These are phyloP conservation scores for Xylota segnis DNA, from an alignment of 2,888 invertebrate species.

Conservation along the genomic window DNA sequence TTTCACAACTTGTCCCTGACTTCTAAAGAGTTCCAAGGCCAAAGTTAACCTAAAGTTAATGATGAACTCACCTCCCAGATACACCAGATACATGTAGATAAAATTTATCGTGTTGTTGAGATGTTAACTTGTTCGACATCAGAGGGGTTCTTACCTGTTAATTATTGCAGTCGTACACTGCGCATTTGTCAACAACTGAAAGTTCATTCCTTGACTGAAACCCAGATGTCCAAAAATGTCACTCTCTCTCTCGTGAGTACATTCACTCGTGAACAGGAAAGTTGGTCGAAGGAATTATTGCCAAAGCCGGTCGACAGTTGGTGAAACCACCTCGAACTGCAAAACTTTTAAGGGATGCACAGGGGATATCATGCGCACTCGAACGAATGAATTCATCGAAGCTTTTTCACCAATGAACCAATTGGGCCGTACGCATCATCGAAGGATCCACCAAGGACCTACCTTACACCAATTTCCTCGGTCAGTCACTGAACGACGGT, in stretches of 20 bases:
- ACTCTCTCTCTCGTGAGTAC: neutral
- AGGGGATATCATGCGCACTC: conserved; percentile 63
- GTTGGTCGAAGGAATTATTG: neutral
- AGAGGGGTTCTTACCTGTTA: neutral
- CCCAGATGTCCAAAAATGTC: neutral
- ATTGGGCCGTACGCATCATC: conserved; percentile 25
- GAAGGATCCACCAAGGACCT: conserved; percentile 24
- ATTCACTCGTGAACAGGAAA: conserved; percentile 4
- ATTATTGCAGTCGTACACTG: conserved; percentile 14
- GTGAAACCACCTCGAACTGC: conserved; percentile 4
- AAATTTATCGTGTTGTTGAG: conserved; percentile 15
- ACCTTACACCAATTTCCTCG: conserved; percentile 63
- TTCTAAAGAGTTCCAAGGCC: conserved; percentile 54
- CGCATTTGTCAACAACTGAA: conserved; percentile 38
- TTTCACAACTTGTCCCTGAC: conserved; percentile 47
- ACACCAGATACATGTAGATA: neutral
- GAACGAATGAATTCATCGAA: conserved; percentile 24
- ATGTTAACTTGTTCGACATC: neutral
- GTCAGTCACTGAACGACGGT: conserved; percentile 65
- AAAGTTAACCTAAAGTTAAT: conserved; percentile 37
- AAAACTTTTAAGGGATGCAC: conserved; percentile 32
- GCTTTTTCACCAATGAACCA: conserved; percentile 58
- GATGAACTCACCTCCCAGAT: conserved; percentile 26
- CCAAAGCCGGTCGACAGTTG: conserved; percentile 5
- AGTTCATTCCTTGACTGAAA: neutral